phyloP scores from a whole-genome alignment of 2,113 vertebrate species.

The Gallinago jamesoni region DNA sequence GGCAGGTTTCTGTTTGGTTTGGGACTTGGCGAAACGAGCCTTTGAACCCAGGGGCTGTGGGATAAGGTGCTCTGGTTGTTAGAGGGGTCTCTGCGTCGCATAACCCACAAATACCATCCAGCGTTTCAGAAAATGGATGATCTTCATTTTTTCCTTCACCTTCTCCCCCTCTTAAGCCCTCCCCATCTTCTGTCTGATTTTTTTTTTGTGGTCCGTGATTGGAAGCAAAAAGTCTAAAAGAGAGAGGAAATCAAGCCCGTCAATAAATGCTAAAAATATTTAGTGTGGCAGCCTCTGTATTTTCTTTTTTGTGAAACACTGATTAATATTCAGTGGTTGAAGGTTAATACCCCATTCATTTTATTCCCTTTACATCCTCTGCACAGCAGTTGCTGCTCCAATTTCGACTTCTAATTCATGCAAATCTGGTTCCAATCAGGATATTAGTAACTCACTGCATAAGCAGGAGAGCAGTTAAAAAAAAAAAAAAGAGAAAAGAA shows the following conservation, averaged over 20 bases:
- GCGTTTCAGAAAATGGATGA: conserved; percentile 5
- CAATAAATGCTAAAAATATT: conserved; percentile 90
- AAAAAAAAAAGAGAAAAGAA: neutral
- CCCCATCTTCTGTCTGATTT: neutral
- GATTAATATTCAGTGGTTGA: conserved; percentile 95
- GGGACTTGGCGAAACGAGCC: neutral
- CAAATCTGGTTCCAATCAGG: conserved; percentile 90
- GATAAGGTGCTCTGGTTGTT: conserved; percentile 10
- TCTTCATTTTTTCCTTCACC: neutral
- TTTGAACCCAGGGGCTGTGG: conserved; percentile 17
- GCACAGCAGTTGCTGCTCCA: conserved; percentile 80
- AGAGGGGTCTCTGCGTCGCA: conserved; percentile 1
- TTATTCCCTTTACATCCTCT: conserved; percentile 88
- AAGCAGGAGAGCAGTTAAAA: conserved; percentile 61
- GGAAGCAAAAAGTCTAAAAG: conserved; percentile 62
- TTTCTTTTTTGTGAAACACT: conserved; percentile 95
- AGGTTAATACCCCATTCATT: conserved; percentile 87
- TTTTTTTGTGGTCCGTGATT: conserved; percentile 56
- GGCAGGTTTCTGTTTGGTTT: conserved; percentile 70
- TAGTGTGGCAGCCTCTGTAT: conserved; percentile 88
- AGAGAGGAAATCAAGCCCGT: conserved; percentile 80
- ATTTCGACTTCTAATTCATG: conserved; percentile 79
- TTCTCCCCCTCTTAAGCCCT: neutral
- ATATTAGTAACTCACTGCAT: conserved; percentile 80
- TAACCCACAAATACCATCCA: conserved; percentile 11